These are phyloP conservation scores for Temnothorax rugatulus DNA, from an alignment of 2,888 invertebrate species.

Conservation along the genomic window DNA sequence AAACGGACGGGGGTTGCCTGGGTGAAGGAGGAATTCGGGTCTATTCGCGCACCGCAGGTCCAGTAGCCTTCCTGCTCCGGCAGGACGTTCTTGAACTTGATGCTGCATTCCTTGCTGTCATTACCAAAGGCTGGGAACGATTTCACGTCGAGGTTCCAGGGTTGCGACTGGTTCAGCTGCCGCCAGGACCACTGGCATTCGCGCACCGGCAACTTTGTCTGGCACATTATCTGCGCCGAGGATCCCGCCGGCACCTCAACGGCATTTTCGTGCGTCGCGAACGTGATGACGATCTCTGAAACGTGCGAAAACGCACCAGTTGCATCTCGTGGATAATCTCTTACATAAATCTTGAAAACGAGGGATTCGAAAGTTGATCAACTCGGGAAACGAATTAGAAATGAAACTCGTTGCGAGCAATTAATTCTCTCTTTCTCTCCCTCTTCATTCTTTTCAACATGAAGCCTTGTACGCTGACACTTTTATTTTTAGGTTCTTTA, in stretches of 20 bases:
- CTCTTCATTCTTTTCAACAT: not conserved
- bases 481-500: not conserved
- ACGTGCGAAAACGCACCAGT: constrained; percentile 27
- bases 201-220: constrained; percentile 78
- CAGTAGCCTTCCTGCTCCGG: constrained; percentile 84
- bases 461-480: not conserved
- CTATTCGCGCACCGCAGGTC: constrained; percentile 83
- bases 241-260: constrained; percentile 81
- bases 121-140: constrained; percentile 82
- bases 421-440: not conserved
- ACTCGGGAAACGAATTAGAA: constrained; percentile 1
- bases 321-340: not conserved
- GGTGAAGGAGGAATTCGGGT: constrained; percentile 79
- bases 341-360: constrained; percentile 17
- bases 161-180: constrained; percentile 82
- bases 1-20: constrained; percentile 80
- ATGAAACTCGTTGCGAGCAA: not conserved
- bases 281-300: constrained; percentile 77
- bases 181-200: constrained; percentile 85
- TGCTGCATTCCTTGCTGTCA: constrained; percentile 83
- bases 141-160: constrained; percentile 83
- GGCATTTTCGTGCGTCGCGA: constrained; percentile 78
- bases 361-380: not conserved
- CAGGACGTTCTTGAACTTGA: constrained; percentile 82
- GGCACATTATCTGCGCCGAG: constrained; percentile 81